Evolutionary conservation across 2,113 vertebrate species (phyloP).

Genomic region (Notarius lentiginosus): DNA sequence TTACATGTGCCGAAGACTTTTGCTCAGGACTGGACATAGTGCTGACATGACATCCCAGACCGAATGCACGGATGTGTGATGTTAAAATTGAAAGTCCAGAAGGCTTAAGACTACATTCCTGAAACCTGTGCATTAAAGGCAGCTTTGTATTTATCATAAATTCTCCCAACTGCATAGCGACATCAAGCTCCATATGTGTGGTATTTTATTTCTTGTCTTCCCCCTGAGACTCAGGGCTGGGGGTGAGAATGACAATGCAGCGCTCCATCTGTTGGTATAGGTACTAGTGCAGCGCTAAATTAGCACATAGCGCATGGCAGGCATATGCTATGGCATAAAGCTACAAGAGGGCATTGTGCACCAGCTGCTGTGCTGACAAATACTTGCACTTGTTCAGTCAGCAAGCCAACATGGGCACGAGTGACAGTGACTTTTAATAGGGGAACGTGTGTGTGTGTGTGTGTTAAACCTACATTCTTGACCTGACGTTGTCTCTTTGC

Average conservation of each 20-base stretch:
- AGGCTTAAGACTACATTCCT: constrained; percentile 6
- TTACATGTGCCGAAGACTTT: no score
- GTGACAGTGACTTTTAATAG: constrained; percentile 55
- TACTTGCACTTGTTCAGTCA: constrained; percentile 91
- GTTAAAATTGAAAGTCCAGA: neutral
- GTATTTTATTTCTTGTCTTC: constrained; percentile 81
- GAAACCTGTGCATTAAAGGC: constrained; percentile 66
- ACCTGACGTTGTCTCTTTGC: neutral
- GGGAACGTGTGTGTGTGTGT: neutral
- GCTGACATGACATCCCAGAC: neutral
- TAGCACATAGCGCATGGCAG: constrained; percentile 90
- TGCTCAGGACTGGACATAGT: neutral
- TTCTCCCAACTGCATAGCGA: neutral
- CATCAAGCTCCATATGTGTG: constrained; percentile 86
- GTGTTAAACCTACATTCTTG: neutral
- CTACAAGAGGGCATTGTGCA: constrained; percentile 90
- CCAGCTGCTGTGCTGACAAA: constrained; percentile 96
- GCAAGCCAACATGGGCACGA: constrained; percentile 78
- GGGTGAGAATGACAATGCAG: constrained; percentile 95
- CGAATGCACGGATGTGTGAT: neutral
- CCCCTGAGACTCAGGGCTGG: constrained; percentile 80
- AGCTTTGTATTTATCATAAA: constrained; percentile 81
- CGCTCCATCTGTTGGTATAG: constrained; percentile 89
- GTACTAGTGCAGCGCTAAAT: constrained; percentile 85
- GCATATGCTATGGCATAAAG: constrained; percentile 97